Evolutionary conservation across 2,113 vertebrate genomes (phyloP), one percentile per base, ranked within the genome.

Genomic region (Stigmatopora nigra): DNA sequence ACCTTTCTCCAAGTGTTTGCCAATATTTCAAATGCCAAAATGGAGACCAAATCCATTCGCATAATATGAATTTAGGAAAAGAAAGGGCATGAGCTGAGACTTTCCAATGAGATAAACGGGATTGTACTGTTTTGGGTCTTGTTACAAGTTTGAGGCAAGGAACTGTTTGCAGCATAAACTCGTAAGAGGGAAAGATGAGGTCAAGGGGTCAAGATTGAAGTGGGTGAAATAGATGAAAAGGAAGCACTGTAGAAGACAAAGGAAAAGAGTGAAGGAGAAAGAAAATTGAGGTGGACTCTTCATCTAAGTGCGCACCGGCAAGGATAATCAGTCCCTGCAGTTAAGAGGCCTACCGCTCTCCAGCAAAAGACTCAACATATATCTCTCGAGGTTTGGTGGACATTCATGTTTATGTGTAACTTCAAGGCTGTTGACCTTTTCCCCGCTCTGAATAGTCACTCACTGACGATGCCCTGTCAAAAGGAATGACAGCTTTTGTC

Each of bases 311-410:
- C 36, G 70, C 73, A 67, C 25, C 49, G 66, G n/a, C 0, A 73
- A 67, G 73, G 75, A 77, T 82, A 71, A 85, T 83, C 83, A 78
- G 74, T 72, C 52, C 38, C 73, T 47, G 81, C 70, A n/a, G 66
- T 68, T 41, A 67, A 80, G 60, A 68, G 74, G 63, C 45, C n/a
- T 66, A 11, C 71, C 68, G 78, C 51, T 38, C 60, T 52, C 65
- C 71, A 6, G 53, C 76, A 61, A 47, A 1, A 63, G 69, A 67
- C 61, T 67, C 57, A 69, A 48, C 69, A 73, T 85, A 68, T 78
- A 74, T 65, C 73, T 67, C 36, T 73, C 64, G 31, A 10, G 22
- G 47, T 25, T 20, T 49, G 65, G 46, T 60, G 41, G 15, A 19
- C 22, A 44, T 63, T 12, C 44, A 16, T 51, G 62, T 35, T 47